phyloP scores from a whole-genome alignment of 2,797 vertebrate species.

The Nannoperca obscura region DNA sequence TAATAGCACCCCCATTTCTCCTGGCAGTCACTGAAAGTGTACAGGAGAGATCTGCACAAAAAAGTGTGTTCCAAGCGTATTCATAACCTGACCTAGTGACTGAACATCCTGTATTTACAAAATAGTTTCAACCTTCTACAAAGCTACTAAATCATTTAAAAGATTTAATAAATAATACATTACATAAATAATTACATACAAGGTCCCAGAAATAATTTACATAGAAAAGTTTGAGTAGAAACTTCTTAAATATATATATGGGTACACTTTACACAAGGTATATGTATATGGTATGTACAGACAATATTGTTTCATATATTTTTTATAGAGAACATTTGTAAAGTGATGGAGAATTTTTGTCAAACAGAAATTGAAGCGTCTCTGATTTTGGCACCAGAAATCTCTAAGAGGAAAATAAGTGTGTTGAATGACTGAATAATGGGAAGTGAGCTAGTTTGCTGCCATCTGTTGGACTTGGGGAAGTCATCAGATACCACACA shows the following conservation, averaged over 20 bases:
- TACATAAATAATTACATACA: neutral
- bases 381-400: neutral
- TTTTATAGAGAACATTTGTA: neutral
- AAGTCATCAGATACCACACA: neutral
- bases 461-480: slow-evolving; percentile 3
- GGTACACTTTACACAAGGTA: neutral
- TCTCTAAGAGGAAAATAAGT: neutral
- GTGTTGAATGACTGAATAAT: neutral
- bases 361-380: neutral
- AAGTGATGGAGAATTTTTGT: neutral
- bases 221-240: neutral
- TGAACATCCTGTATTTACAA: neutral
- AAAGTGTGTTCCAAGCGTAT: neutral
- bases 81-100: neutral
- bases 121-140: neutral
- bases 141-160: neutral
- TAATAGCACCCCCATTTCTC: slow-evolving; percentile 15
- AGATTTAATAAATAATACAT: neutral
- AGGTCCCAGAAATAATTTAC: neutral
- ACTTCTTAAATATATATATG: neutral
- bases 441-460: slow-evolving; percentile 20
- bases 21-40: neutral
- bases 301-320: neutral
- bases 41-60: neutral
- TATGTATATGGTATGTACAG: neutral